Conservation (phyloP, 23 tunicate species). For the Trididemnum miniatum region DNA sequence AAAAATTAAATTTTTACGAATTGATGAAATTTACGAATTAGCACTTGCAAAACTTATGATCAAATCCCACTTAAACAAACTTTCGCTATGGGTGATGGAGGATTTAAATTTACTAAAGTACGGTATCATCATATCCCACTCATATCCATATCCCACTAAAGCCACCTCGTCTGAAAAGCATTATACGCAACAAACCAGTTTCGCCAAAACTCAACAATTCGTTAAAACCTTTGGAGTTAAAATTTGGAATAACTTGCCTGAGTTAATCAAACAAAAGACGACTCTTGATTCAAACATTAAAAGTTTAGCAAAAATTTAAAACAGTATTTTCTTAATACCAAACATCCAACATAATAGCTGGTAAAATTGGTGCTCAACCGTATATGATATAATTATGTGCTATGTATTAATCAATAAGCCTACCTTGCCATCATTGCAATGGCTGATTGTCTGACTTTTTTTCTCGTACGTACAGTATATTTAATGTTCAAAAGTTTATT, state of each 20-base stretch:
- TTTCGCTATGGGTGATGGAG: neutral
- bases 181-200: neutral
- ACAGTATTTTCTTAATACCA: neutral
- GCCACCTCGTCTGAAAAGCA: neutral
- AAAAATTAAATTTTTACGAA: neutral
- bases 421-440: too few relatives aligned
- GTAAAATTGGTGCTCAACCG: too few relatives aligned
- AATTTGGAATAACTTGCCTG: neutral
- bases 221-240: neutral
- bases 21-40: neutral
- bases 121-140: neutral
- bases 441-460: too few relatives aligned
- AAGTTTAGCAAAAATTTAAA: too few relatives aligned
- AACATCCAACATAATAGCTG: too few relatives aligned
- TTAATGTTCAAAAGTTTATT: too few relatives aligned
- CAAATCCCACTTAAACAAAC: neutral
- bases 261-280: neutral
- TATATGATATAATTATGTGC: too few relatives aligned
- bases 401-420: too few relatives aligned
- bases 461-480: too few relatives aligned
- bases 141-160: too few relatives aligned
- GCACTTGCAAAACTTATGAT: neutral
- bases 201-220: neutral
- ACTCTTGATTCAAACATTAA: neutral
- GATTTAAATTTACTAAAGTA: neutral